A percentile compares a stretch with the other conserved stretches of the same genome.
These are phyloP conservation scores for Aldabrachelys gigantea DNA, from an alignment of 2,113 vertebrate genomes.

Conservation along the genomic window DNA sequence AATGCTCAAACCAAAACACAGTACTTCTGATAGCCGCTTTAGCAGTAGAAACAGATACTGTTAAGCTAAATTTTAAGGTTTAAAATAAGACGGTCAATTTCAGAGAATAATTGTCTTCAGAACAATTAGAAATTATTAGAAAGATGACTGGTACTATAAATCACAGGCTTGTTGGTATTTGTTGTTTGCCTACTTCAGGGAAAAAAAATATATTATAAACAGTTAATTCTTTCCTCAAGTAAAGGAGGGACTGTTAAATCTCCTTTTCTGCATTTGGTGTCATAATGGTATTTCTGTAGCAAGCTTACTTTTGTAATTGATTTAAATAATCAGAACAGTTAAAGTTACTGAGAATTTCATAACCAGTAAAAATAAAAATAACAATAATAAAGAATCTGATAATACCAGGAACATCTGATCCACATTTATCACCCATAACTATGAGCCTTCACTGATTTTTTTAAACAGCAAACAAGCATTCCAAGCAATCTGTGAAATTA, in stretches of 20 bases:
- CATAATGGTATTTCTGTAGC: not conserved
- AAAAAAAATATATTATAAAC: not conserved
- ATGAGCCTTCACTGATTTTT: not conserved
- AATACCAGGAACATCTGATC: not conserved
- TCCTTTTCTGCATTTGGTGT: not conserved
- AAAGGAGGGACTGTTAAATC: not conserved
- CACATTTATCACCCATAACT: not conserved
- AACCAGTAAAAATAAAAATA: not conserved
- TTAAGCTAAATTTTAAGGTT: not conserved
- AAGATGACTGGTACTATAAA: not conserved
- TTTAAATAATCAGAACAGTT: not conserved
- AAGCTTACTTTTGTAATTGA: not conserved
- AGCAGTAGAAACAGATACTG: not conserved
- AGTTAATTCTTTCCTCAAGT: not conserved
- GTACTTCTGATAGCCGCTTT: not conserved
- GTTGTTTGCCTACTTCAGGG: not conserved
- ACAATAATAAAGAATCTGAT: not conserved
- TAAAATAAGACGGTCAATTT: not conserved
- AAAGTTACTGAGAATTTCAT: not conserved
- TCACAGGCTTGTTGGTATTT: not conserved
- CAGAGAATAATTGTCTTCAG: not conserved
- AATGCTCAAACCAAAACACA: not conserved
- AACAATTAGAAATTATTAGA: not conserved
- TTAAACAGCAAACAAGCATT: not conserved
- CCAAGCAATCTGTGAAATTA: not conserved